Evolutionary conservation across 1,140 invertebrate species (phyloP), one percentile per base, ranked within the genome.

Genomic region (Mamestra configurata): DNA sequence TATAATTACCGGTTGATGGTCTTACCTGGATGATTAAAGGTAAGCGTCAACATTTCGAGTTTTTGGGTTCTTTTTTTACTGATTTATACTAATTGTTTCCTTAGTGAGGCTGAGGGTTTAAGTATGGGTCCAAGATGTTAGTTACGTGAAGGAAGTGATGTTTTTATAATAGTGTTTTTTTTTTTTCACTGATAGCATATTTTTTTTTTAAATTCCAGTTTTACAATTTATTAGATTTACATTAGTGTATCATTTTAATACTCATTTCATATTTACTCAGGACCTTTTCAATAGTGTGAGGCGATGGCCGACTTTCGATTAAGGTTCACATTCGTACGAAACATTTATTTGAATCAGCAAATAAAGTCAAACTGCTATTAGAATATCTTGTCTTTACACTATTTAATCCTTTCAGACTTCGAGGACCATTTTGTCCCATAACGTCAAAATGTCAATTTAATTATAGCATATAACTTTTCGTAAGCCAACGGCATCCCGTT

Each of bases 1-100:
- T 80, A 80, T 83, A 83, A 83, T 80, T 83, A 78, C 80, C 27
- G 70, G 79, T 80, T 80, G 61, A 75, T 75, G 27, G n/a, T 75
- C 51, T 75, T 75, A 75, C 53, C 71, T 75, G 71, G 37, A 59
- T 75, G 53, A 75, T 75, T 75, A 22, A 66, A 59, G 20, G 71
- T 75, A 15, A 35, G 71, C 66, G 66, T 70, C 66, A 70, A 70
- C 40, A 18, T 70, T 68, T 70, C 66, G 20, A 27, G 66, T 24
- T 70, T 70, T 70, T 70, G n/a, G 71, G 51, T 57, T 53, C 27
- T 55, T 59, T 57, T 70, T 49, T 46, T 27, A 27, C 66, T 57
- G 53, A 59, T 75, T 75, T 75, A 75, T 55, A 59, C 27, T 59
- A 75, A 57, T 75, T 40, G 13, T 55, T 75, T 59, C 71, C 71